Percentiles rank a stretch among this genome's conserved stretches.
phyloP scores from a whole-genome alignment of 1,140 invertebrate species.

The Portunus trituberculatus region DNA sequence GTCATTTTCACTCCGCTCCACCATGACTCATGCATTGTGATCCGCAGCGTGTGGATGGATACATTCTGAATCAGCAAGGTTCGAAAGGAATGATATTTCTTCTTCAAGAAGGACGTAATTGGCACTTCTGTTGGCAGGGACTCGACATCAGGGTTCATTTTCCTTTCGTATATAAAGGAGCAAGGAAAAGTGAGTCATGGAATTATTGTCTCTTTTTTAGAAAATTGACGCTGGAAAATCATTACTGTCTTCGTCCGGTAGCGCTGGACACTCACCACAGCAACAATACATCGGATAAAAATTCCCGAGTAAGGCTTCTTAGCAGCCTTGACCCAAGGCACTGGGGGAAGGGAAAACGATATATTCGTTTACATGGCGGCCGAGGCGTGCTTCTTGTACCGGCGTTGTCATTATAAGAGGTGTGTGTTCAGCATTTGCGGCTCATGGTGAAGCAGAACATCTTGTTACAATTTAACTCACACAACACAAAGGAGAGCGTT shows the following conservation, averaged over 20 bases:
- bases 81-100: too few species aligned
- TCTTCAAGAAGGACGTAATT: neutral
- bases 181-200: neutral
- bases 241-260: neutral
- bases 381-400: neutral
- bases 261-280: neutral
- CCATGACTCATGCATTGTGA: neutral
- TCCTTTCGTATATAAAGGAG: neutral
- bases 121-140: neutral
- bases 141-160: neutral
- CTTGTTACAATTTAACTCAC: too few species aligned
- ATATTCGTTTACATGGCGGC: too few species aligned
- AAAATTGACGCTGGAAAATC: neutral
- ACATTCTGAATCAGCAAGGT: neutral
- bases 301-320: neutral
- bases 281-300: neutral
- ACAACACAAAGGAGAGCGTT: too few species aligned
- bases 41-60: neutral
- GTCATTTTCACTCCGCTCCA: neutral
- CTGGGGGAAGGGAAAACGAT: too few species aligned
- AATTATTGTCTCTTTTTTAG: neutral
- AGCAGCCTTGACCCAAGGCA: neutral
- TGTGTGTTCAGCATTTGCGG: too few species aligned
- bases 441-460: too few species aligned
- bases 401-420: too few species aligned